Percentiles rank a stretch among this genome's conserved stretches.
Evolutionary conservation across 2,888 invertebrate genomes (phyloP).

Genomic region (Cryptocheilus praepositus): DNA sequence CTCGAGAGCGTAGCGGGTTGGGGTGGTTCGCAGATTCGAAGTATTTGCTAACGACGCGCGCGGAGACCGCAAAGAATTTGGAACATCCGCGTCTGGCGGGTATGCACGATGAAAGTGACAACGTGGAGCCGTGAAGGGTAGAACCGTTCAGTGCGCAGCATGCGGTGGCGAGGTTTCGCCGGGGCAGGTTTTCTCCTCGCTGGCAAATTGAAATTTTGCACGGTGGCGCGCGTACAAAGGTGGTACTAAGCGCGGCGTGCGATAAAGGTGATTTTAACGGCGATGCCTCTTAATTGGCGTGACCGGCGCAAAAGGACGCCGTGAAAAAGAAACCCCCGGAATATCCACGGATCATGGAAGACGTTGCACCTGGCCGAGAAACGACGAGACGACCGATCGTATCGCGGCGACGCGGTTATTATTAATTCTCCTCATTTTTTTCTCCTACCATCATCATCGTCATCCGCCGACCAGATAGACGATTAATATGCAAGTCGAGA

Average conservation of each 20-base stretch:
- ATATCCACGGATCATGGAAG: slow-evolving; percentile 54
- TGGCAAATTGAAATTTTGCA: slow-evolving; percentile 56
- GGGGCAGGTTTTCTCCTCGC: slow-evolving; percentile 32
- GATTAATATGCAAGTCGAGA: slow-evolving; percentile 55
- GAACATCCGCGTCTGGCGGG: no score
- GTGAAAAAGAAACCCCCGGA: slow-evolving; percentile 50
- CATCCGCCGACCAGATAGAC: slow-evolving; percentile 41
- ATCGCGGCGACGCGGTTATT: slow-evolving; percentile 56
- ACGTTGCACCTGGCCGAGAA: slow-evolving; percentile 51
- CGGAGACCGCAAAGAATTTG: no score
- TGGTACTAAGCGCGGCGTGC: slow-evolving; percentile 25
- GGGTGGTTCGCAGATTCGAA: not conserved
- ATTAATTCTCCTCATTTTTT: slow-evolving; percentile 50
- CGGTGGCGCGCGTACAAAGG: slow-evolving; percentile 43
- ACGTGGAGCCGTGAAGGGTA: slow-evolving; percentile 7
- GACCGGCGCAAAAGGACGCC: slow-evolving; percentile 54
- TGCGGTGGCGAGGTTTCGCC: slow-evolving; percentile 1
- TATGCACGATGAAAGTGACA: slow-evolving; percentile 30
- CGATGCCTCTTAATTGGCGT: slow-evolving; percentile 65
- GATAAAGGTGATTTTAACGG: slow-evolving; percentile 62
- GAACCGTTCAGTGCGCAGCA: not conserved
- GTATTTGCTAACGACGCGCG: no score
- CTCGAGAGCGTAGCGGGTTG: no score
- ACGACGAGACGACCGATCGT: slow-evolving; percentile 35
- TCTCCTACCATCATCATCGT: slow-evolving; percentile 17